These are phyloP conservation scores for Coenobita brevimanus DNA, from an alignment of 1,140 invertebrate genomes.

Conservation along the genomic window DNA sequence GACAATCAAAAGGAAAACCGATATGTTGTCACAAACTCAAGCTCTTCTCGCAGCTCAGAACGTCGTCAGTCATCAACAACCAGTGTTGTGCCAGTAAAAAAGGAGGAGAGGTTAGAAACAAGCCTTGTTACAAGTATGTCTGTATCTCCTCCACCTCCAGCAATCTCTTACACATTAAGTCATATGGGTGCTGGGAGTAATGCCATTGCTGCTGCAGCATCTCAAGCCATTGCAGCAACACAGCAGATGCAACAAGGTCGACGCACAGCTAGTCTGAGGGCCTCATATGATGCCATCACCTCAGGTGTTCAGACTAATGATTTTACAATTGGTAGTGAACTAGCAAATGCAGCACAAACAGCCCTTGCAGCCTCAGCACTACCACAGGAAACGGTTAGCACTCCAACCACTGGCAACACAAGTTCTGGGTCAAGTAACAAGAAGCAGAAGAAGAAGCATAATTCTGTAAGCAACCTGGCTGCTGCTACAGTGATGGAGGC, in stretches of 20 bases:
- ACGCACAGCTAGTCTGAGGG: constrained; percentile 94
- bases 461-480: constrained; percentile 62
- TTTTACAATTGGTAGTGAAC: constrained; percentile 79
- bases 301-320: constrained; percentile 76
- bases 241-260: constrained; percentile 97
- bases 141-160: constrained; percentile 67
- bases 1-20: constrained; percentile 79
- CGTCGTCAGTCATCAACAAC: constrained; percentile 63
- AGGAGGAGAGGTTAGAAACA: constrained; percentile 62
- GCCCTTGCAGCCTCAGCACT: constrained; percentile 81
- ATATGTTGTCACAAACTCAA: constrained; percentile 71
- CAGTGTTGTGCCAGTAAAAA: constrained; percentile 32
- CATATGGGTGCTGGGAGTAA: constrained; percentile 86
- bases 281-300: constrained; percentile 90
- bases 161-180: constrained; percentile 79
- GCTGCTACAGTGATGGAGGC: constrained; percentile 74
- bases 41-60: constrained; percentile 59
- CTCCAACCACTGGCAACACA: constrained; percentile 3
- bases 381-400: constrained; percentile 45
- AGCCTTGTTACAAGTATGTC: constrained; percentile 47
- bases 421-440: constrained; percentile 72
- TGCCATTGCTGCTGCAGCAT: constrained; percentile 94
- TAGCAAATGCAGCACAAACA: constrained; percentile 85
- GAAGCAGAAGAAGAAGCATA: constrained; percentile 80
- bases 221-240: constrained; percentile 96